These are phyloP conservation scores for Cacoxenus indagator DNA, from an alignment of 2,888 invertebrate genomes.

Conservation along the genomic window DNA sequence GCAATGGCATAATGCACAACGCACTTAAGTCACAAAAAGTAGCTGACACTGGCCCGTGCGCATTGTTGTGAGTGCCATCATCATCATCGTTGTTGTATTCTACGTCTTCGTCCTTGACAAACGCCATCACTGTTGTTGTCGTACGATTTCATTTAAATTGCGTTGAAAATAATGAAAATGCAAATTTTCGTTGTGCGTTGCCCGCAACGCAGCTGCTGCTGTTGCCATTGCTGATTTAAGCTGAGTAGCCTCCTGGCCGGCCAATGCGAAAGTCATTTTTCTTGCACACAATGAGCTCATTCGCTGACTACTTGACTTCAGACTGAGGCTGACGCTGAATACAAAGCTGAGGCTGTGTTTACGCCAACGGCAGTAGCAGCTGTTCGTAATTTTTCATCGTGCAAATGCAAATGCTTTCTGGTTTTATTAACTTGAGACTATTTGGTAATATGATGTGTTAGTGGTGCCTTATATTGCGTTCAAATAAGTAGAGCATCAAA, in stretches of 20 bases:
- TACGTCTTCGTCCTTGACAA: conserved; percentile 13
- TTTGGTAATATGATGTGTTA: conserved; percentile 17
- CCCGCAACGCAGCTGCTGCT: conserved; percentile 3
- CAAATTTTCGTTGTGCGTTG: conserved; percentile 39
- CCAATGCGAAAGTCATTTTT: conserved; percentile 17
- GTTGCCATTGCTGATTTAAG: not conserved
- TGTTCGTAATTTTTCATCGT: conserved; percentile 16
- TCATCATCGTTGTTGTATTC: conserved; percentile 16
- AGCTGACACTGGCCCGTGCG: conserved; percentile 24
- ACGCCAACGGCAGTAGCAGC: not conserved
- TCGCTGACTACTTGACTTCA: not conserved
- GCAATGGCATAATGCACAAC: not conserved
- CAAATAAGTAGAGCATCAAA: too few species aligned
- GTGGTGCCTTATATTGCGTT: too few species aligned
- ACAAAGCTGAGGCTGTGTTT: not conserved
- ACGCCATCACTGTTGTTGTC: conserved; percentile 24
- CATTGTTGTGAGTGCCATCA: not conserved
- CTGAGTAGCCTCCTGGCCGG: not conserved
- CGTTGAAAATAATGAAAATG: conserved; percentile 57
- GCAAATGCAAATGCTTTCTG: conserved; percentile 17
- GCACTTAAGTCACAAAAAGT: conserved; percentile 25
- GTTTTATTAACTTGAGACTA: conserved; percentile 18
- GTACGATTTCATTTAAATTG: conserved; percentile 47
- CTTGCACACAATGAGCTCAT: conserved; percentile 3
- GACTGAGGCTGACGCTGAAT: not conserved